phyloP scores from a whole-genome alignment of 1,140 invertebrate species.

The Lasaia peninsularis region DNA sequence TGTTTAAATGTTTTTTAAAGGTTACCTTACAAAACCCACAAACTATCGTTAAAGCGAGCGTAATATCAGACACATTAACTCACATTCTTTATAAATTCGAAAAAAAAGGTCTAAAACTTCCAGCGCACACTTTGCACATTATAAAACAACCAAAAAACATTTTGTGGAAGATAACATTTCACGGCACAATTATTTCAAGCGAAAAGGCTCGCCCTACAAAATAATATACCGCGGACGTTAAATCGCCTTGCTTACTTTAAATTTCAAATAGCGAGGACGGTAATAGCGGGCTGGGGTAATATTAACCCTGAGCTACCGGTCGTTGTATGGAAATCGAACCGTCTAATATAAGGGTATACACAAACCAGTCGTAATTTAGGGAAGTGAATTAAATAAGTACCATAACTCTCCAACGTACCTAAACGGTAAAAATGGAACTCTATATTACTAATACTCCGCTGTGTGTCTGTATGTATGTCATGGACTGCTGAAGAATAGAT shows the following conservation, averaged over 20 bases:
- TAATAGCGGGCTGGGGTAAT: not conserved
- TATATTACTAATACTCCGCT: no score
- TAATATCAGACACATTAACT: no score
- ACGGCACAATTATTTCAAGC: constrained; percentile 3
- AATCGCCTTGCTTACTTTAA: constrained; percentile 14
- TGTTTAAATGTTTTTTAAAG: no score
- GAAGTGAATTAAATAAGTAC: not conserved
- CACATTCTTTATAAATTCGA: no score
- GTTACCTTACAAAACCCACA: no score
- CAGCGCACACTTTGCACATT: no score
- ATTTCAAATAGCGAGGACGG: constrained; percentile 16
- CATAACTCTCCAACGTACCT: no score
- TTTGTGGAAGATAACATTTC: constrained; percentile 1
- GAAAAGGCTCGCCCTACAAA: constrained; percentile 1
- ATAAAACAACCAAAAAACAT: not conserved
- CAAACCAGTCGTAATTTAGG: not conserved
- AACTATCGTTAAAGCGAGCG: no score
- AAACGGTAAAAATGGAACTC: no score
- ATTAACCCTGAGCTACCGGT: not conserved
- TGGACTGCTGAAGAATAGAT: no score
- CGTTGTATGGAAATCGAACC: not conserved
- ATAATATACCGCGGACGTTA: constrained; percentile 7
- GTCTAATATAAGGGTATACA: not conserved
- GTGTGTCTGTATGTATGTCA: no score
- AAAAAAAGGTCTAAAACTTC: no score